Base-by-base conservation (phyloP, 2,113 vertebrate species). In the Meleagris gallopavo region DNA sequence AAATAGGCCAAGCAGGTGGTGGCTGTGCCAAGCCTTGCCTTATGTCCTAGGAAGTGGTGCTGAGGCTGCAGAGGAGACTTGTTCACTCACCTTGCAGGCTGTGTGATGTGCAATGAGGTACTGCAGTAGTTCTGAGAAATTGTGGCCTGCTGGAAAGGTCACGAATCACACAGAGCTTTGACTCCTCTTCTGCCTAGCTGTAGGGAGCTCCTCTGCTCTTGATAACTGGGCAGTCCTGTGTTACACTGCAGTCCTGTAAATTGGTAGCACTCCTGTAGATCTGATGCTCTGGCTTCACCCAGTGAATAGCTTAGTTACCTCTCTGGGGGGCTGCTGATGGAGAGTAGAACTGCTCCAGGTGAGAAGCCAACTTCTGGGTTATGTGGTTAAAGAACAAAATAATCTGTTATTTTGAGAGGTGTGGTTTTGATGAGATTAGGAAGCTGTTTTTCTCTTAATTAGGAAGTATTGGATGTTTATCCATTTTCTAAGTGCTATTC, bases 231-330 rank as follows among this genome's bases (percentile, higher is more conserved):
- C 78, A 74, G 57, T 77, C 22, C 1, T 71, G 34, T 15, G 21
- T 11, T 8, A 25, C 10, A 8, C 48, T 8, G 9, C 11, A 2
- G 1, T 52, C 32, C 20, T 27, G 4, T 62, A 8, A 62, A 19
- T 29, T 54, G 10, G 10, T 13, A 58, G 36, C 0, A 0, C 12
- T 66, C 2, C 0, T 38, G 30, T n/a, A 83, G 36, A 69, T 20
- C 15, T 36, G 20, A 40, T 22, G 18, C 55, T 89, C 6, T 48
- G 69, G 13, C 62, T 90, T 86, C 34, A 50, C 87, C 34, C 36
- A 4, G 10, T 36, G 36, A 80, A 8, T 12, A 46, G 41, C 5
- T 91, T 32, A 55, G 27, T 30, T 60, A 72, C 29, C 30, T 18
- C 54, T 22, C 24, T 92, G 55, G 21, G 70, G 13, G 32, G 75